A percentile compares a stretch with the other conserved stretches of the same genome.
Conservation (phyloP, 1,140 invertebrate genomes). For the Achatina immaculata region DNA sequence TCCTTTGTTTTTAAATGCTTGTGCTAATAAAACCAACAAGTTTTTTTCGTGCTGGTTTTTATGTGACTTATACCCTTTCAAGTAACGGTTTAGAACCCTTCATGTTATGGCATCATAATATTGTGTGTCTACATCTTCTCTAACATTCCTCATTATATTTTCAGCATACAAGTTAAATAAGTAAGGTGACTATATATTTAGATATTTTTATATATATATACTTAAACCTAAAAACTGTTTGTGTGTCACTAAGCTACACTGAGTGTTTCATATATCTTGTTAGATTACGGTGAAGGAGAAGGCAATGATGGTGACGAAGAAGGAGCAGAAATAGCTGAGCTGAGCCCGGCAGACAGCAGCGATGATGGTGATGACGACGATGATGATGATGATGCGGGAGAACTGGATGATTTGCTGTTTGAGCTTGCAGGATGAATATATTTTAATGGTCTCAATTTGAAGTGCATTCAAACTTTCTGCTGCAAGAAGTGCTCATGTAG, state of each 20-base stretch:
- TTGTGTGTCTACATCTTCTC: too few species aligned
- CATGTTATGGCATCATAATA: neutral
- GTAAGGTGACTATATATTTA: too few species aligned
- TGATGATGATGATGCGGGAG: conserved; percentile 51
- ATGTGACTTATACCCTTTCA: too few species aligned
- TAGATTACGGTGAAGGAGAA: conserved; percentile 28
- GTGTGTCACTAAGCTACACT: too few species aligned
- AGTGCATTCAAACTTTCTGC: neutral
- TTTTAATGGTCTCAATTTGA: neutral
- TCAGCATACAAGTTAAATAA: too few species aligned
- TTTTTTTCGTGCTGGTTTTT: too few species aligned
- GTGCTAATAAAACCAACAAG: too few species aligned
- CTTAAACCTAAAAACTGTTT: too few species aligned
- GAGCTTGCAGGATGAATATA: conserved; percentile 9
- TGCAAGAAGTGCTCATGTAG: neutral
- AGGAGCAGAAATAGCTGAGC: conserved; percentile 24
- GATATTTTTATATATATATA: too few species aligned
- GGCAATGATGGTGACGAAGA: conserved; percentile 11
- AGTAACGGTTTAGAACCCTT: too few species aligned
- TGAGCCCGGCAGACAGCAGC: conserved; percentile 8
- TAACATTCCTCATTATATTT: too few species aligned
- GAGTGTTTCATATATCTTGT: conserved; percentile 11
- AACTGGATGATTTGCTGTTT: conserved; percentile 45
- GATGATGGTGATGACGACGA: conserved; percentile 53
- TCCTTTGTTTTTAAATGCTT: too few species aligned